Base-by-base conservation (phyloP, 2,113 vertebrate genomes). In the Ailuropoda melanoleuca region DNA sequence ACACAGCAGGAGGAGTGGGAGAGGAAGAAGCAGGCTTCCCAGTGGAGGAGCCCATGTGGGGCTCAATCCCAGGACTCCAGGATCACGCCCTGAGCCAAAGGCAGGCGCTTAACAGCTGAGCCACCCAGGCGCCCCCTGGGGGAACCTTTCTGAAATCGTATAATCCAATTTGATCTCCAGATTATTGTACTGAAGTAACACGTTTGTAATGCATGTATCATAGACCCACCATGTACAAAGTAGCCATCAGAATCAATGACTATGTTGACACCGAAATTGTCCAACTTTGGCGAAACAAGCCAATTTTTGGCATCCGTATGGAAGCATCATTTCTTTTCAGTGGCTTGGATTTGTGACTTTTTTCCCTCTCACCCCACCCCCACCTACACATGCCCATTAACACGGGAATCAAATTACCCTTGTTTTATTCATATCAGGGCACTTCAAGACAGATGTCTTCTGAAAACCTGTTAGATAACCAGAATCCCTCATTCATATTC, bases 401-500 rank as follows among this genome's bases (percentile, higher is more conserved):
- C 17, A 74, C 15, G 78, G 62, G 80, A 98, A 88, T 93, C 82
- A 97, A 94, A 98, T 97, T 75, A 58, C 83, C 77, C 92, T 92
- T 60, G 48, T 77, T 97, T 97, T 82, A 83, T 8, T 92, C 83
- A 48, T 26, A 19, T 43, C 18, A 50, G 68, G 37, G 46, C 21
- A 68, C 77, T 72, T 84, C n/a, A 84, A 48, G 68, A 60, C 62
- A 93, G 78, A 60, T 68, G 77, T 96, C 93, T 98, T 97, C 68
- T 55, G 89, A 92, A 97, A 97, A 93, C 55, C 34, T 56, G 46
- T 19, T 37, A 7, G 84, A 96, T 62, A 84, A 85, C 84, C 72
- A 97, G 93, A 96, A 96, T 66, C 70, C 80, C 75, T 98, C 83
- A 96, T 96, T 98, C 80, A 24, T 10, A 68, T 56, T 81, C 89